Evolutionary conservation across 2,797 vertebrate genomes (phyloP), one percentile per base, ranked within the genome.

Genomic region (Microhierax caerulescens): DNA sequence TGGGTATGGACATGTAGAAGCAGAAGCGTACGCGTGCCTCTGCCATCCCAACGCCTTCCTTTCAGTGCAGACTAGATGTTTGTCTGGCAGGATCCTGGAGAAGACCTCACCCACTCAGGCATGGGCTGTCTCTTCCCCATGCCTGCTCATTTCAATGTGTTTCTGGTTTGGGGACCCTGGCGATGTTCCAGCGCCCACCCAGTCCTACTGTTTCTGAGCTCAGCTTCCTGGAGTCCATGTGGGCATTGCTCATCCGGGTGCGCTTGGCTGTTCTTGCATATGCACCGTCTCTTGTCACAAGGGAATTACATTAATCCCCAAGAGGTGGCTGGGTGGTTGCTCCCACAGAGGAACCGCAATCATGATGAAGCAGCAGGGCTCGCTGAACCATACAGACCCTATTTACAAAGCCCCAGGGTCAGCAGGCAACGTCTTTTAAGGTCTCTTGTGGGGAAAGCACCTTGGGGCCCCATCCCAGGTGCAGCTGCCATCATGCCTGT

Each of bases 1-100:
- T 1, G 3, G 65, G 25, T 50, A 48, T 1, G 2, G 7, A 13
- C 48, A 7, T 0, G 7, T 23, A 34, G 57, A 23, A 24, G 20
- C 6, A 28, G 45, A 23, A 9, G 11, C 8, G 11, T 8, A 17
- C 1, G 0, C 0, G 10, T 37, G 10, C 50, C 60, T 39, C 79
- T 90, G 88, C 70, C 70, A 57, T 4, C 18, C 39, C 75, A 30
- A 0, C 22, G 7, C 53, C 32, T 45, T 30, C 68, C 23, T 59
- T 28, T 53, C n/a, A 5, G 61, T 0, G 1, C 63, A 32, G 65
- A 3, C 5, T 69, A 34, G 24, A 70, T 32, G 12, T 17, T 63
- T 20, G 1, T 6, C 48, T 8, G 24, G 10, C 41, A 10, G 60
- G 37, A 37, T 59, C 63, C 54, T 54, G 50, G 74, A 41, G 43